Evolutionary conservation across 2,797 vertebrate genomes (phyloP).

Genomic region (Oreortyx pictus): DNA sequence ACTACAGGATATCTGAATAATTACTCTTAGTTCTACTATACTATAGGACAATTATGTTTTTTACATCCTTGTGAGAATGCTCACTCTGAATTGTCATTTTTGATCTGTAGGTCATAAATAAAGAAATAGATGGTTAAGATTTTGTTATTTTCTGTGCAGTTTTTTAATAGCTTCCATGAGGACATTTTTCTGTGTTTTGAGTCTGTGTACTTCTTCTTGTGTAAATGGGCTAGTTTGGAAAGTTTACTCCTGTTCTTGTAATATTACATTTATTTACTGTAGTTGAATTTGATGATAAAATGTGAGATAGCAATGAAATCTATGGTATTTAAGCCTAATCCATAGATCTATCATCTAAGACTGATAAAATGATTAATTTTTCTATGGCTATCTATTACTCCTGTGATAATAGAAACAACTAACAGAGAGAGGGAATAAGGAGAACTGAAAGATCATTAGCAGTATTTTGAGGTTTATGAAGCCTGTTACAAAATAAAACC

Average conservation of each 20-base stretch:
- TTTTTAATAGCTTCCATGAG: constrained; percentile 4
- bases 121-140: background rate
- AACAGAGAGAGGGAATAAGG: background rate
- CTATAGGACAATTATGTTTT: background rate
- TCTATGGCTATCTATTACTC: background rate
- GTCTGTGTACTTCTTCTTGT: background rate
- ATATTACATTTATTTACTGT: constrained; percentile 21
- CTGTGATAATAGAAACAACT: background rate
- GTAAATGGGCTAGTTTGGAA: background rate
- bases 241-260: background rate
- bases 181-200: background rate
- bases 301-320: background rate
- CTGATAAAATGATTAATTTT: constrained; percentile 20
- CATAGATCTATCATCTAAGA: background rate
- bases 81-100: background rate
- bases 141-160: background rate
- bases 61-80: background rate
- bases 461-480: background rate
- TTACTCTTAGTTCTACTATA: constrained; percentile 9
- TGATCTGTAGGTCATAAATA: background rate
- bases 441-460: background rate
- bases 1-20: background rate
- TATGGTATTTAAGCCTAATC: background rate
- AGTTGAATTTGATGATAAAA: constrained; percentile 30
- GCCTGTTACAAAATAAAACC: background rate